A percentile compares a stretch with the other conserved stretches of the same genome.
phyloP scores from a whole-genome alignment of 92 coral and sea anemone genomes.

The Blastomussa wellsi region DNA sequence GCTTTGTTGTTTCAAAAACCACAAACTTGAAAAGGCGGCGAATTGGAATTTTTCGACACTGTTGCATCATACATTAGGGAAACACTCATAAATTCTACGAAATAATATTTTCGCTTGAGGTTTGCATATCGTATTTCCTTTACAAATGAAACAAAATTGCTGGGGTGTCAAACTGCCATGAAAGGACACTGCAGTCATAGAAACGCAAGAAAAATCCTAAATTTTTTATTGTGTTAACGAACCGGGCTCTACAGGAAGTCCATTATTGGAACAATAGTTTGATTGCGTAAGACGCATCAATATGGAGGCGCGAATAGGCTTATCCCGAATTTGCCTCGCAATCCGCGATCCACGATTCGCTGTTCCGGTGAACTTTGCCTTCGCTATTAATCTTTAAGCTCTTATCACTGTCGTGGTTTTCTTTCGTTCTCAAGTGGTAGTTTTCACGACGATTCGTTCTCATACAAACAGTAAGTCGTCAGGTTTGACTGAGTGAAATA shows the following conservation, averaged over 20 bases:
- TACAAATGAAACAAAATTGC: neutral
- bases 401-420: neutral
- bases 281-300: neutral
- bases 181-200: neutral
- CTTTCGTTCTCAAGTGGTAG: no score
- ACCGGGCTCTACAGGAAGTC: constrained; percentile 22
- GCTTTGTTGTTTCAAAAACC: neutral
- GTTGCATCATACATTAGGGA: neutral
- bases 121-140: no score
- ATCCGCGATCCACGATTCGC: neutral
- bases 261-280: constrained; percentile 35
- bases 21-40: neutral
- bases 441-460: neutral
- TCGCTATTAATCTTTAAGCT: neutral
- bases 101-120: no score
- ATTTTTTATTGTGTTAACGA: constrained; percentile 7
- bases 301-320: neutral
- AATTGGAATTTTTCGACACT: neutral
- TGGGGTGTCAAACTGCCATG: neutral
- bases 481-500: neutral
- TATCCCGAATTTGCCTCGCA: neutral
- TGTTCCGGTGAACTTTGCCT: neutral
- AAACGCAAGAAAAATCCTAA: constrained; percentile 2
- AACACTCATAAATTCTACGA: no score
- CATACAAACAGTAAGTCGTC: neutral